Evolutionary conservation across 2,888 invertebrate genomes (phyloP).

Genomic region (Harmothoe impar): DNA sequence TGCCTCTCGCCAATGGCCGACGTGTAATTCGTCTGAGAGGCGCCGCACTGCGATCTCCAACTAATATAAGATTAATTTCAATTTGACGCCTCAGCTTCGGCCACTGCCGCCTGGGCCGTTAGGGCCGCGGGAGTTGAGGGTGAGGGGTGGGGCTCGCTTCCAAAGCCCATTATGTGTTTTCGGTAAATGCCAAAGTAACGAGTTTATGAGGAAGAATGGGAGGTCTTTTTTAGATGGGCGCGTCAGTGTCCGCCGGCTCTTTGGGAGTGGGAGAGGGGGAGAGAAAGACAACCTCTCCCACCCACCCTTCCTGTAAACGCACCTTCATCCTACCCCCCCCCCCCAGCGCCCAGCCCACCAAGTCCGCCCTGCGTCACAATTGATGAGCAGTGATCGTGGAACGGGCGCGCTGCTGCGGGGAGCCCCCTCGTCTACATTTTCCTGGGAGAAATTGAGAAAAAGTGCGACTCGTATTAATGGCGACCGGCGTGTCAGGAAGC

Average conservation of each 20-base stretch:
- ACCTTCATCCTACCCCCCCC: no score
- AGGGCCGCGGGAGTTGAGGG: slow-evolving; percentile 13
- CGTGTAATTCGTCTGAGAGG: slow-evolving; percentile 50
- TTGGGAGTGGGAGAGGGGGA: background rate
- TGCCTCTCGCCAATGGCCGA: background rate
- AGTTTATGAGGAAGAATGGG: slow-evolving; percentile 59
- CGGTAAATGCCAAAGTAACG: slow-evolving; percentile 58
- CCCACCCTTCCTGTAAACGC: no score
- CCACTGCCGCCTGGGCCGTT: background rate
- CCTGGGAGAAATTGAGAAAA: slow-evolving; percentile 60
- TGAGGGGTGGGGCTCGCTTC: slow-evolving; percentile 13
- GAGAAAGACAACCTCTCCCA: background rate
- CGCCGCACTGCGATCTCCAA: background rate
- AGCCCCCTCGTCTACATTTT: slow-evolving; percentile 45
- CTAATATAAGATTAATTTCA: slow-evolving; percentile 61
- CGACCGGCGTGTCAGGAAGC: slow-evolving; percentile 51
- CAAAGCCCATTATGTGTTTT: slow-evolving; percentile 57
- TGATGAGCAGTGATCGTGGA: background rate
- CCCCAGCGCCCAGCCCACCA: background rate
- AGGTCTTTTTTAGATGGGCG: background rate
- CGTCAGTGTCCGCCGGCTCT: slow-evolving; percentile 40
- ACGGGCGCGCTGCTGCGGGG: background rate
- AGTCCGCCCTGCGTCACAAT: background rate
- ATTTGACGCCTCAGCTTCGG: slow-evolving; percentile 39
- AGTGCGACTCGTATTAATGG: slow-evolving; percentile 55